Conservation (phyloP, 2,797 vertebrate genomes). For the Xiphophorus birchmanni region DNA sequence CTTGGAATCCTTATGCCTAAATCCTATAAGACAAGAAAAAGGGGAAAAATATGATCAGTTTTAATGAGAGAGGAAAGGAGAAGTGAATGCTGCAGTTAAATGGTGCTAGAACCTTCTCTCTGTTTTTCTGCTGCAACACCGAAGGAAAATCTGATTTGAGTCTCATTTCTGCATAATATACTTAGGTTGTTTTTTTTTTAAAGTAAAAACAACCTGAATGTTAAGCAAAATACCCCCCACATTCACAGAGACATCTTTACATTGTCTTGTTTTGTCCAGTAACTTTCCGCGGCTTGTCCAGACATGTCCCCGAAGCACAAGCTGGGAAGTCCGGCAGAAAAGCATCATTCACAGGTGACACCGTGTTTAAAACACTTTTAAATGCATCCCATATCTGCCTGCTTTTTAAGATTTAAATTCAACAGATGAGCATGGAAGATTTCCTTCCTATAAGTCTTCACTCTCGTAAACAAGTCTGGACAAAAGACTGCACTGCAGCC, state of each 20-base stretch:
- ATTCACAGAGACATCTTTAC: not conserved
- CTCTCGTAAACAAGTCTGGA: constrained; percentile 73
- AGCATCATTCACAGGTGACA: constrained; percentile 22
- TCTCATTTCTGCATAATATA: not conserved
- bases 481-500: constrained; percentile 78
- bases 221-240: not conserved
- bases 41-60: constrained; percentile 7
- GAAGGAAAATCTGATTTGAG: constrained; percentile 7
- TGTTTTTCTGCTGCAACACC: constrained; percentile 10
- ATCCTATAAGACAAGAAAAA: constrained; percentile 82
- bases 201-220: not conserved
- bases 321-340: constrained; percentile 39
- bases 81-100: not conserved
- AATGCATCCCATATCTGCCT: not conserved
- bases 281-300: constrained; percentile 68
- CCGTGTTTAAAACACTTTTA: not conserved
- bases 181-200: no score
- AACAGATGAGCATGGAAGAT: not conserved
- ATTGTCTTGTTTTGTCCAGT: constrained; percentile 22
- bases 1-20: constrained; percentile 95
- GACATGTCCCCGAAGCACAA: constrained; percentile 69
- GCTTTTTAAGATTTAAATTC: not conserved
- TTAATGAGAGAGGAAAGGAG: constrained; percentile 14
- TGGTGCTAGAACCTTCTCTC: not conserved
- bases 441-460: constrained; percentile 26